Base-by-base conservation (phyloP, 2,113 vertebrate genomes). In the Herpetotheres cachinnans region DNA sequence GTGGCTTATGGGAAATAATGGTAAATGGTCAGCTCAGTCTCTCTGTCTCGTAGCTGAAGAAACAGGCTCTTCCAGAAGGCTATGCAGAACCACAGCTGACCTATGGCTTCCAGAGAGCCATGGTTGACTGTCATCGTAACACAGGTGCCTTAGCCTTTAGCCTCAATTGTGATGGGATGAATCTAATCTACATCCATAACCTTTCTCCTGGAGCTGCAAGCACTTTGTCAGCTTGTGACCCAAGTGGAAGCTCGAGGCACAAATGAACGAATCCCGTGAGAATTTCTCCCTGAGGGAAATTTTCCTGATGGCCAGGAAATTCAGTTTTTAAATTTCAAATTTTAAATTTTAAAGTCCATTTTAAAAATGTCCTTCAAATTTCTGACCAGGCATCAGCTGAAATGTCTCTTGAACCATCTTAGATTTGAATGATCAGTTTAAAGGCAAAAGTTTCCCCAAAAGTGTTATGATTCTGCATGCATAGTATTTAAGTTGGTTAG, bases 51-150 rank as follows among this genome's bases (percentile, higher is more conserved):
- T 13, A n/a, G 14, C 4, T 7, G 6, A 93, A 93, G 30, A 49
- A 61, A 62, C 13, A 74, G 14, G 3, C 2, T 46, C 21, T 82
- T 66, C 9, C 55, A 86, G 61, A 78, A 55, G n/a, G 10, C 8
- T 66, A 10, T 36, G 36, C 13, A 91, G 55, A 38, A 24, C 25
- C 19, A 36, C 38, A 70, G 15, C 4, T 34, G 36, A 69, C 7
- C 21, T 19, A 2, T 42, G n/a, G 32, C 38, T 93, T 79, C 50
- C 56, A 82, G 66, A 70, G 3, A 67, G 16, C 11, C 42, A 58
- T 24, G 29, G 3, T 0, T 88, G 63, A 29, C 46, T 78, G 13
- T 62, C 25, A 29, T 19, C 2, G 1, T 15, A 49, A 40, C 3
- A 4, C 18, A 32, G 9, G 19, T 34, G 9, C 38, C 25, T 74